Evolutionary conservation across 1,140 invertebrate genomes (phyloP).

Genomic region (Pentalonia nigronervosa): DNA sequence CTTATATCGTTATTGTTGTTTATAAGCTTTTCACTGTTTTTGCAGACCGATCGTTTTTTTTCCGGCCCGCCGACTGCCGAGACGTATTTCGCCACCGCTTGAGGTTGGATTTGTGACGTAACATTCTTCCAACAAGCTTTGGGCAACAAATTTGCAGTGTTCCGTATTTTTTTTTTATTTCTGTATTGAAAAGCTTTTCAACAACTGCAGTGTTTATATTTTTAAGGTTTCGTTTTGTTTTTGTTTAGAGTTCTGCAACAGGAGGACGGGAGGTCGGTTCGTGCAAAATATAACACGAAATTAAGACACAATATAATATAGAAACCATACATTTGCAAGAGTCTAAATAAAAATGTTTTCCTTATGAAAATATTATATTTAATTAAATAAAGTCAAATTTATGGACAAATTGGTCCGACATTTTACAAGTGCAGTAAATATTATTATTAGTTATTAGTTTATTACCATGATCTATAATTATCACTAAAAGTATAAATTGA

Average conservation of each 20-base stretch:
- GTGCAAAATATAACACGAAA: neutral
- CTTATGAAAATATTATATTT: neutral
- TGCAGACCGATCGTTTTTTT: neutral
- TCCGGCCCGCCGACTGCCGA: neutral
- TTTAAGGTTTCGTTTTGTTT: slow-evolving; percentile 25
- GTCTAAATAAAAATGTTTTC: neutral
- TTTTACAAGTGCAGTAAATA: neutral
- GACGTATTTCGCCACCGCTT: neutral
- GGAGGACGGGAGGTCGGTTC: neutral
- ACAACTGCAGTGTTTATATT: slow-evolving; percentile 24
- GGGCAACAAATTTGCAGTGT: neutral
- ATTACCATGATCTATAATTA: neutral
- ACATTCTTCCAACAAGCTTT: neutral
- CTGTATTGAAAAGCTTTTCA: neutral
- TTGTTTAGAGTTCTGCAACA: neutral
- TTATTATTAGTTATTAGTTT: neutral
- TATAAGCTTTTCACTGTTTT: neutral
- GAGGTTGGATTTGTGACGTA: neutral
- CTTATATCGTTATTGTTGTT: neutral
- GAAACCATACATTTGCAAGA: slow-evolving; percentile 1
- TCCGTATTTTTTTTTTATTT: neutral
- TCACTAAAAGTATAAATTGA: neutral
- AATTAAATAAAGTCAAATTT: neutral
- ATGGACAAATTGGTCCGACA: neutral
- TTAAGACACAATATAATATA: slow-evolving; percentile 8